These are phyloP conservation scores for Anoplolepis gracilipes DNA, from an alignment of 1,140 invertebrate genomes.

Conservation along the genomic window DNA sequence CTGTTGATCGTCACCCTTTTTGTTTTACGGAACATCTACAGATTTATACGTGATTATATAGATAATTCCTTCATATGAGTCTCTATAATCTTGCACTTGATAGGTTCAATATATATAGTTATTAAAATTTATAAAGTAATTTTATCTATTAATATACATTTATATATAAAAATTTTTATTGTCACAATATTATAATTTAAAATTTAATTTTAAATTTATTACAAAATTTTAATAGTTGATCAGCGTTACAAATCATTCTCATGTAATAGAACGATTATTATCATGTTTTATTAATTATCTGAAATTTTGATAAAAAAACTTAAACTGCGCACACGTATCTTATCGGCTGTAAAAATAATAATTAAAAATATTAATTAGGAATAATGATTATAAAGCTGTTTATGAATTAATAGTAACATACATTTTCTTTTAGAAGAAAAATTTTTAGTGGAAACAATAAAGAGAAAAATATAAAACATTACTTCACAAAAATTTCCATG, in stretches of 20 bases:
- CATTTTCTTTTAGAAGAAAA: neutral
- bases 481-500: neutral
- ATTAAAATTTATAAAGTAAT: neutral
- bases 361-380: no score
- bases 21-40: constrained; percentile 1
- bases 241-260: neutral
- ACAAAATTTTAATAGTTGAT: neutral
- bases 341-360: neutral
- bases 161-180: neutral
- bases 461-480: neutral
- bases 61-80: neutral
- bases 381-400: neutral
- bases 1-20: constrained; percentile 16
- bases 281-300: constrained; percentile 8
- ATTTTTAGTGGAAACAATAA: neutral
- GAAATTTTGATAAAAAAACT: constrained; percentile 43
- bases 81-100: neutral
- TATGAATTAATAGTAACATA: constrained; percentile 30
- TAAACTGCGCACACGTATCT: neutral
- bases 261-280: neutral
- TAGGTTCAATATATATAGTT: neutral
- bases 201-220: no score
- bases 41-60: neutral
- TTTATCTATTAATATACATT: neutral
- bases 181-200: neutral